A percentile compares a stretch with the other conserved stretches of the same genome.
Evolutionary conservation across 2,113 vertebrate genomes (phyloP).

Genomic region (Chionis minor): DNA sequence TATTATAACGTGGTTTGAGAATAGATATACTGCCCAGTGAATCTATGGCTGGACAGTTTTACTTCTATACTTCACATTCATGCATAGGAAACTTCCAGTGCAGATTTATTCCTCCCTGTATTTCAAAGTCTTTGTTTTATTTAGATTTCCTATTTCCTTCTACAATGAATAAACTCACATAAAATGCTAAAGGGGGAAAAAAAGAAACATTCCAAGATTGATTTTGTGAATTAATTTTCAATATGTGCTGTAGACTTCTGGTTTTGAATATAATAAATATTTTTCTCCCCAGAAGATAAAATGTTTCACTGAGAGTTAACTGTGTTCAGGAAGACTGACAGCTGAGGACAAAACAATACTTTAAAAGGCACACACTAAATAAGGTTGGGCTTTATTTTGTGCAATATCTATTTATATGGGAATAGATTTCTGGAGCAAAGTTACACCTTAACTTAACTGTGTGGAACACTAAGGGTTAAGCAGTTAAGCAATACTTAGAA

Average conservation of each 20-base stretch:
- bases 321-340: background rate
- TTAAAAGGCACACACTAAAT: background rate
- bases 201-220: background rate
- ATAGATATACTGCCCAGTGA: background rate
- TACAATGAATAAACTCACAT: background rate
- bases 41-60: background rate
- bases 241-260: background rate
- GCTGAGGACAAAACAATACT: background rate
- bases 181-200: background rate
- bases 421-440: background rate
- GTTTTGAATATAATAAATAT: background rate
- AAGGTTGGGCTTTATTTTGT: background rate
- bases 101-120: background rate
- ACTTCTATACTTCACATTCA: background rate
- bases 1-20: background rate
- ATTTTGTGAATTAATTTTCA: background rate
- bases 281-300: background rate
- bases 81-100: background rate
- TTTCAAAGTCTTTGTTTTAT: background rate
- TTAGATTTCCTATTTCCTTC: background rate
- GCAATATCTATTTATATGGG: background rate
- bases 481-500: background rate
- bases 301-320: background rate
- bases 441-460: background rate
- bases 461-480: background rate